Evolutionary conservation across 2,113 vertebrate genomes (phyloP), one percentile per base, ranked within the genome.

Genomic region (Aviceda subcristata): DNA sequence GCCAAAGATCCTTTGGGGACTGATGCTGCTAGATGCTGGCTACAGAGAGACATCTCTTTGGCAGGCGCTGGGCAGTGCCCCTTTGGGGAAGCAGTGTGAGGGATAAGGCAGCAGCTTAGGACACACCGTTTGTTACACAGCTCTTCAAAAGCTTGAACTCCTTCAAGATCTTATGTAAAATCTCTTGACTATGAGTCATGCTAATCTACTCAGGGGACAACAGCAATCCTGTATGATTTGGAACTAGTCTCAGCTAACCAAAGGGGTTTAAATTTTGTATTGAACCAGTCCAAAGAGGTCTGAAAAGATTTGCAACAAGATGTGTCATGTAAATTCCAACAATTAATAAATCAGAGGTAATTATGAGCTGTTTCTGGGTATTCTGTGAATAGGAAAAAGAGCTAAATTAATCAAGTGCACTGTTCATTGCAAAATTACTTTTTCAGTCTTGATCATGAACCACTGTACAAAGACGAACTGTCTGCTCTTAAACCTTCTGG

Each of bases 341-440:
- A 82, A 26, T 57, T 19, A 53, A 68, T 91, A 89, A 67, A 79
- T 95, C 53, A 79, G 72, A 78, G 43, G 32, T 69, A 75, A 67
- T 51, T 36, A 10, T 59, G 74, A 80, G 24, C 24, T 92, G 24
- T 72, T 89, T 78, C 56, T 91, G n/a, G 56, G 64, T 90, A 84
- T 88, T 87, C 39, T 57, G 23, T 77, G 56, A 67, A 51, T 5
- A 56, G 46, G 19, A 78, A 59, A 86, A 88, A 76, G 34, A 77
- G 13, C 5, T 72, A 82, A 91, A 69, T 50, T 56, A 66, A 53
- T 85, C 55, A 60, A 75, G 36, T 64, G 12, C 27, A 50, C 15
- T 72, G n/a, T 79, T 95, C 43, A 29, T 74, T 50, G 24, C 36
- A 86, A 71, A 67, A 59, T n/a, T 72, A 66, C 41, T 67, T 92